Evolutionary conservation across 2,797 vertebrate genomes (phyloP).

Genomic region (Chelidonichthys spinosus): DNA sequence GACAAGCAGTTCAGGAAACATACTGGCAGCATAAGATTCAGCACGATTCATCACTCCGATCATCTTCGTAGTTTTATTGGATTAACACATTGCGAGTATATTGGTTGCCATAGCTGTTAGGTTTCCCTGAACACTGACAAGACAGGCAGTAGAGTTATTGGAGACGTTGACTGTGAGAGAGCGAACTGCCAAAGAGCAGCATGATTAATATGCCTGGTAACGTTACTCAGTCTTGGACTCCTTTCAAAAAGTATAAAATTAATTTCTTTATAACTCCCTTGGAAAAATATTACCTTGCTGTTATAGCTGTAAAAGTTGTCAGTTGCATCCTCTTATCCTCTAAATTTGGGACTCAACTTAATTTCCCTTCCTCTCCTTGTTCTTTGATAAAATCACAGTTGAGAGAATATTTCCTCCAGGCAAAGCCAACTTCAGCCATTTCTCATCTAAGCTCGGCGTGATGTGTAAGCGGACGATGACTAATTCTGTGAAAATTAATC

Average conservation of each 20-base stretch:
- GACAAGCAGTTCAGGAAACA: background rate
- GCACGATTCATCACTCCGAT: background rate
- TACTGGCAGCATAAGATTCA: background rate
- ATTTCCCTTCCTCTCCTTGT: slow-evolving; percentile 54
- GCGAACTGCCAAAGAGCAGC: slow-evolving; percentile 31
- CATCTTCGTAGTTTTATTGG: slow-evolving; percentile 34
- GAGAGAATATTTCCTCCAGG: slow-evolving; percentile 66
- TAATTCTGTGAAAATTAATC: slow-evolving; percentile 77
- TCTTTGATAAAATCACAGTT: slow-evolving; percentile 69
- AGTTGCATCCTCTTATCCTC: slow-evolving; percentile 54
- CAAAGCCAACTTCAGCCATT: slow-evolving; percentile 56
- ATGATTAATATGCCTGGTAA: slow-evolving; percentile 45
- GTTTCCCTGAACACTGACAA: slow-evolving; percentile 24
- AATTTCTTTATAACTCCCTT: slow-evolving; percentile 47
- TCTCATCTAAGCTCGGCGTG: slow-evolving; percentile 48
- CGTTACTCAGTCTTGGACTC: slow-evolving; percentile 46
- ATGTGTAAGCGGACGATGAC: slow-evolving; percentile 50
- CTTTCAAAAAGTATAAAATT: slow-evolving; percentile 46
- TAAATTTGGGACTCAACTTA: slow-evolving; percentile 60
- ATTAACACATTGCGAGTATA: slow-evolving; percentile 28
- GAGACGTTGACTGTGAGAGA: slow-evolving; percentile 9
- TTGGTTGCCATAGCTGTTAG: slow-evolving; percentile 25
- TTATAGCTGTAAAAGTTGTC: slow-evolving; percentile 53
- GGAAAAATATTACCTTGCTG: slow-evolving; percentile 39
- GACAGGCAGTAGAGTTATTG: slow-evolving; percentile 37